These are phyloP conservation scores for Coronaproctus castanopsis DNA, from an alignment of 2,888 invertebrate genomes.

Conservation along the genomic window DNA sequence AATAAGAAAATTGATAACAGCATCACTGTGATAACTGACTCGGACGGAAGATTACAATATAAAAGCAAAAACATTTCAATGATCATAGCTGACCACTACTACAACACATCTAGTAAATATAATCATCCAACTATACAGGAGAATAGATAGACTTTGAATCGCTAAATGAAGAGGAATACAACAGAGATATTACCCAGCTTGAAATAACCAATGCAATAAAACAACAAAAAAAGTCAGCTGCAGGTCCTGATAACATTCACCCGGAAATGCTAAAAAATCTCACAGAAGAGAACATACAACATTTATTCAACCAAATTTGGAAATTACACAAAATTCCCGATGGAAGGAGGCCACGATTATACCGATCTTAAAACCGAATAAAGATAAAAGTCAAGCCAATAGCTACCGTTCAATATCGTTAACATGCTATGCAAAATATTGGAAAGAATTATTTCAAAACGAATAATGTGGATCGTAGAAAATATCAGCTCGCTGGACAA, in stretches of 20 bases:
- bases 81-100: no score
- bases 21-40: no score
- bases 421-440: not conserved
- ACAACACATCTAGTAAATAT: no score
- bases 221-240: not conserved
- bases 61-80: no score
- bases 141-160: no score
- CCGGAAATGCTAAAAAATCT: not conserved
- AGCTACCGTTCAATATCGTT: not conserved
- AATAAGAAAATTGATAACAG: no score
- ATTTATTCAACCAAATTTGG: not conserved
- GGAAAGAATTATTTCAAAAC: not conserved
- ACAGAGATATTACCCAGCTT: not conserved
- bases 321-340: not conserved
- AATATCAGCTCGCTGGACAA: not conserved
- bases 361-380: not conserved
- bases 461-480: not conserved
- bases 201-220: not conserved
- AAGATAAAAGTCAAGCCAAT: not conserved
- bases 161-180: not conserved
- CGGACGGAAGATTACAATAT: no score
- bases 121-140: no score
- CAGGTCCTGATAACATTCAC: not conserved
- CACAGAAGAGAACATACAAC: not conserved
- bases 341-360: no score